Evolutionary conservation across 2,888 invertebrate species (phyloP).

Genomic region (Zygothrica quintamaculata): DNA sequence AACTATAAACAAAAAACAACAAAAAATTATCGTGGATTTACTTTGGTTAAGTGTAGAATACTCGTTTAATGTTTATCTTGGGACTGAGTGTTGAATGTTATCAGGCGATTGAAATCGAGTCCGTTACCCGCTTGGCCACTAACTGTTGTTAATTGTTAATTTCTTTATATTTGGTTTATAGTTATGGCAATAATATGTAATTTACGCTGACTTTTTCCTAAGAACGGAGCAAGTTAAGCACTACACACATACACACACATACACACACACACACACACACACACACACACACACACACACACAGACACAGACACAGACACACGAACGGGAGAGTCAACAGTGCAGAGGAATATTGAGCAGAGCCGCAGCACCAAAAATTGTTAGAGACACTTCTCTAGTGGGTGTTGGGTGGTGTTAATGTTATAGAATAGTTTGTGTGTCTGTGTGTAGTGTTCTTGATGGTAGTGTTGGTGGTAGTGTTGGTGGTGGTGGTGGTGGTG

Average conservation of each 20-base stretch:
- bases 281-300: no score
- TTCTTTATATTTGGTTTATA: constrained; percentile 4
- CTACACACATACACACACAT: no score
- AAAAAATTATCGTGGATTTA: background rate
- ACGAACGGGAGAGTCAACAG: constrained; percentile 23
- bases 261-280: no score
- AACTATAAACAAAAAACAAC: background rate
- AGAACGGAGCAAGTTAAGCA: background rate
- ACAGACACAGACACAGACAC: constrained; percentile 5
- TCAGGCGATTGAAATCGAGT: constrained; percentile 50
- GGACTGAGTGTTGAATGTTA: constrained; percentile 30
- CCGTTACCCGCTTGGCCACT: constrained; percentile 17
- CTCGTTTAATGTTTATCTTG: constrained; percentile 36
- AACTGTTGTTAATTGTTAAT: background rate
- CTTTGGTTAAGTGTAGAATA: constrained; percentile 1
- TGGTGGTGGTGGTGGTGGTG: background rate
- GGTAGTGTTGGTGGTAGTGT: constrained; percentile 2
- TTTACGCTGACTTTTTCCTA: background rate
- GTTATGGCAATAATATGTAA: no score
- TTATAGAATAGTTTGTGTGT: background rate
- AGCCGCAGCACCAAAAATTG: constrained; percentile 12
- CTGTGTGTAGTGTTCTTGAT: background rate
- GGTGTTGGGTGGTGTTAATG: background rate
- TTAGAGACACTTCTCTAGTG: constrained; percentile 31
- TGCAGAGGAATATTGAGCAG: constrained; percentile 23